Percentiles rank a stretch among this genome's conserved stretches.
These are phyloP conservation scores for Colistium nudipinnis DNA, from an alignment of 2,113 vertebrate genomes.

Conservation along the genomic window DNA sequence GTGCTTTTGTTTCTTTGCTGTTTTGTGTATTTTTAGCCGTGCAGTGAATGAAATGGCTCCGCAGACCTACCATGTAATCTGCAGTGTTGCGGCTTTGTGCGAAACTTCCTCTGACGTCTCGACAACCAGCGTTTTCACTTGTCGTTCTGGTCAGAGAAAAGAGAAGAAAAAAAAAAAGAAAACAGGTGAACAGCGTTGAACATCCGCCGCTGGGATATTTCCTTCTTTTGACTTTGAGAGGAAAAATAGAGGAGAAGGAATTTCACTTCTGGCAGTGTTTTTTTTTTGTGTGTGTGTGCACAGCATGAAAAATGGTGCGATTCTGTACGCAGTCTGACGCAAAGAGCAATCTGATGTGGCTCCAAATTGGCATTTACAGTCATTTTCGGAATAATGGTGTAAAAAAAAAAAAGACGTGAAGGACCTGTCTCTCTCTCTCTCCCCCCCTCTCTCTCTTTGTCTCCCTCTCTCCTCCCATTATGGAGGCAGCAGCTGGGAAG, in stretches of 20 bases:
- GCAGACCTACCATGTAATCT: neutral
- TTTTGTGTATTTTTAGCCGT: neutral
- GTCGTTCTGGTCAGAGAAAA: neutral
- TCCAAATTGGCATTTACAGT: slow-evolving; percentile 18
- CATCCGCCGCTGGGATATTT: too few relatives aligned
- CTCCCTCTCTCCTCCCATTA: slow-evolving; percentile 49
- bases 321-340: slow-evolving; percentile 18
- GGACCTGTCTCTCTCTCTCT: slow-evolving; percentile 18
- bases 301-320: slow-evolving; percentile 29
- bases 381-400: neutral
- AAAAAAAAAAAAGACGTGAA: slow-evolving; percentile 17
- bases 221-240: neutral
- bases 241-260: neutral
- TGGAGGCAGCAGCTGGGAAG: slow-evolving; percentile 87
- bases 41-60: neutral
- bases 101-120: neutral
- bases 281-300: slow-evolving; percentile 25
- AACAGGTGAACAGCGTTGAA: too few relatives aligned
- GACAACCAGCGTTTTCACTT: neutral
- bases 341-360: slow-evolving; percentile 17
- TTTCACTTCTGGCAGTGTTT: neutral
- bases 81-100: neutral
- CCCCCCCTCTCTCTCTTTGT: neutral
- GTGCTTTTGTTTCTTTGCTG: neutral
- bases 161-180: too few relatives aligned